These are phyloP conservation scores for Meta bourneti DNA, from an alignment of 2,888 invertebrate genomes.

Conservation along the genomic window DNA sequence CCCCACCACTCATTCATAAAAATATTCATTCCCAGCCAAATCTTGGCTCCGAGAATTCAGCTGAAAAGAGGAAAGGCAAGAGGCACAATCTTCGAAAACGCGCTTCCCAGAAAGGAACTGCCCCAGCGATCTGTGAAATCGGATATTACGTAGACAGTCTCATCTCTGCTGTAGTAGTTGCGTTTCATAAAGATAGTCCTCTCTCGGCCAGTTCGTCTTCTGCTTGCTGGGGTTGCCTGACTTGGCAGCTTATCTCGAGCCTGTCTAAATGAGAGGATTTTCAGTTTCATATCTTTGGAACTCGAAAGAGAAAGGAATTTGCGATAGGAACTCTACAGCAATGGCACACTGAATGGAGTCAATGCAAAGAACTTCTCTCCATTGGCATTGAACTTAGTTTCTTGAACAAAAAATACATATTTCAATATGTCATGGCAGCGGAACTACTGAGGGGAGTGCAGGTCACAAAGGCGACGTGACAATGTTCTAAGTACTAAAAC, in stretches of 20 bases:
- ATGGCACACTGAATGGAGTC: not conserved
- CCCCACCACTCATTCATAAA: constrained; percentile 24
- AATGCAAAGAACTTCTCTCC: too few species aligned
- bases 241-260: constrained; percentile 24
- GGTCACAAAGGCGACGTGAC: too few species aligned
- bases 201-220: constrained; percentile 19
- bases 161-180: constrained; percentile 20
- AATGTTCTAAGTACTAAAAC: too few species aligned
- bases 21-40: constrained; percentile 31
- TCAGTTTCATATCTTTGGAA: not conserved
- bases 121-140: constrained; percentile 59
- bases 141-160: constrained; percentile 61
- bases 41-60: constrained; percentile 6
- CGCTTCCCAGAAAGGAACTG: constrained; percentile 64
- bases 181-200: constrained; percentile 38
- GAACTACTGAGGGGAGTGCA: too few species aligned
- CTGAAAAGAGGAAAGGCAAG: not conserved
- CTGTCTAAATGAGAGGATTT: not conserved
- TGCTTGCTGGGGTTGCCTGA: not conserved
- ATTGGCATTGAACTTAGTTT: too few species aligned
- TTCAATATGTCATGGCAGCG: too few species aligned
- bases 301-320: not conserved
- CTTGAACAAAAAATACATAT: too few species aligned
- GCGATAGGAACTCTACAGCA: not conserved
- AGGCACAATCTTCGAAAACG: constrained; percentile 34